Conservation (phyloP, 2,113 vertebrate species). For the Holacanthus passer region DNA sequence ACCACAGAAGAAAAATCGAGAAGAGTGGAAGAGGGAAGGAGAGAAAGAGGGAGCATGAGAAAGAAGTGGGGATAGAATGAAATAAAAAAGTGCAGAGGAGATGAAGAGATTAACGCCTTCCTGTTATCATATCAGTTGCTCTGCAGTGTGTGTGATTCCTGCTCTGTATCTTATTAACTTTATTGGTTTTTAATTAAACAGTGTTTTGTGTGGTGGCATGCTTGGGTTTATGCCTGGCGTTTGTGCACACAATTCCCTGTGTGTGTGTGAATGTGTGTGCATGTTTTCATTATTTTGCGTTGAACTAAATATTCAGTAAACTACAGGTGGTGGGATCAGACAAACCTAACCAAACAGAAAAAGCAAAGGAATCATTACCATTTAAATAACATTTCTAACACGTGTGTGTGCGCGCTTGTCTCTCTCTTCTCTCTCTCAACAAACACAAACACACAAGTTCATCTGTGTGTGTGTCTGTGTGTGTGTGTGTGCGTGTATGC, state of each 20-base stretch:
- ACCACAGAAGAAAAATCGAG: conserved; percentile 64
- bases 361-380: conserved; percentile 81
- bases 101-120: conserved; percentile 33
- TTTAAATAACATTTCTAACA: conserved; percentile 83
- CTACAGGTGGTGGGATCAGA: conserved; percentile 79
- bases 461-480: conserved; percentile 21
- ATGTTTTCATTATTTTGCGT: conserved; percentile 53
- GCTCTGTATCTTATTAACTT: conserved; percentile 65
- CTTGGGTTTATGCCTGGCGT: conserved; percentile 27
- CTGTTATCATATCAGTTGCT: conserved; percentile 55
- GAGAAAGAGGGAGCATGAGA: conserved; percentile 20
- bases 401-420: conserved; percentile 14
- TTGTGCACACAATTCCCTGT: conserved; percentile 21
- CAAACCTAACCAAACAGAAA: conserved; percentile 74
- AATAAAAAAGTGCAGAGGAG: conserved; percentile 8
- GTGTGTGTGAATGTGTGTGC: conserved; percentile 20
- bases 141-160: conserved; percentile 55
- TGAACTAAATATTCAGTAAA: conserved; percentile 68
- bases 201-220: conserved; percentile 51
- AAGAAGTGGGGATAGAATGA: conserved; percentile 30
- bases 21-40: conserved; percentile 35
- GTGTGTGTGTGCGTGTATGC: conserved; percentile 21
- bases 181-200: conserved; percentile 77
- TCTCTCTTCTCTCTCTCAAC: conserved; percentile 50
- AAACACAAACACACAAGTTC: conserved; percentile 54